Base-by-base conservation (phyloP, 2,113 vertebrate species). In the Trematocara zebra region DNA sequence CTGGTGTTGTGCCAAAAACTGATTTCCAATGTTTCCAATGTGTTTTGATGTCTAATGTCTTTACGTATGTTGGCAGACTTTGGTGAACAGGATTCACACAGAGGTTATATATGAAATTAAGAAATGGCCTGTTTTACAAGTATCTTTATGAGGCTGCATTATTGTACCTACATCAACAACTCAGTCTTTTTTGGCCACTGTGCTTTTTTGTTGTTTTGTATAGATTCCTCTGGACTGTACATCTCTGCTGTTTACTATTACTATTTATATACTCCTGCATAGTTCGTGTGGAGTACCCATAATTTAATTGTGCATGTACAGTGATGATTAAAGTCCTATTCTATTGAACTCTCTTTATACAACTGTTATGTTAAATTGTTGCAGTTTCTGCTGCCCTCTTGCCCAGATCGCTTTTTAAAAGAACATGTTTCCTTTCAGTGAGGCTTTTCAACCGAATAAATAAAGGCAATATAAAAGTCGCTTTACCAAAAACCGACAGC, bases 361-460 rank as follows among this genome's bases (percentile, higher is more conserved):
- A 61, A 11, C 15, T 0, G 28, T 33, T 59, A 11, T 61, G 15
- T 18, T 61, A 59, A 33, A 18, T 33, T 0, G 1, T 61, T 33
- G 57, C 15, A 4, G 31, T 61, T 61, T 61, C 57, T 61, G 28
- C 0, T 33, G 15, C 8, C 31, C 17, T 64, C 59, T 35, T 7
- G 31, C 2, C 17, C 31, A 35, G 31, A 61, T 35, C 31, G 11
- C 57, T 11, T 35, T 17, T 64, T 64, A 6, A 61, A 61, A 18
- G 15, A 61, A 6, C 59, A 0, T 11, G 31, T 11, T 64, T 64
- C 31, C 31, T 11, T 2, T 64, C 59, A 64, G 17, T 64, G 59
- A n/a, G 9, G 6, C 59, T 35, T 64, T n/a, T 64, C 9, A 64
- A 64, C 31, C 2, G 1, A 35, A 35, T 35, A 64, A 64, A 11